Evolutionary conservation across 2,113 vertebrate species (phyloP).

Genomic region (Todiramphus saurophagus): DNA sequence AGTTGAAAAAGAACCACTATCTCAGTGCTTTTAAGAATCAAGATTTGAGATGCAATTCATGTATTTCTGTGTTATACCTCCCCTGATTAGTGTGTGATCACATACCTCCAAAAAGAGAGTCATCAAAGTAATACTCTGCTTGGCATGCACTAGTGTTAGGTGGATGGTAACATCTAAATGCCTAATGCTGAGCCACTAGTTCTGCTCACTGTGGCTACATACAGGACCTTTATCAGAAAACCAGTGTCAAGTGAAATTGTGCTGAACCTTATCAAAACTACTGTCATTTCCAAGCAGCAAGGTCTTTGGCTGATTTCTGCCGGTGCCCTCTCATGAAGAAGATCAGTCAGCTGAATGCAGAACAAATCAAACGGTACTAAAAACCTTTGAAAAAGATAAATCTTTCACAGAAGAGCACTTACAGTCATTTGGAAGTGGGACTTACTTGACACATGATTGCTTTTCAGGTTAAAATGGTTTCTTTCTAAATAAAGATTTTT

Average conservation of each 20-base stretch:
- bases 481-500: neutral
- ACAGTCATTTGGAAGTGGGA: neutral
- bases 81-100: neutral
- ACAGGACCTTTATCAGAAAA: neutral
- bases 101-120: neutral
- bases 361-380: neutral
- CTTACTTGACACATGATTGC: neutral
- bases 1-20: neutral
- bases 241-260: neutral
- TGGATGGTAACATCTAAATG: neutral
- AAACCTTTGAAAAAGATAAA: conserved; percentile 11
- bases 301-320: conserved; percentile 19
- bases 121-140: neutral
- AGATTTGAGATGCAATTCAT: neutral
- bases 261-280: neutral
- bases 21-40: neutral
- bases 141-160: fast-evolving
- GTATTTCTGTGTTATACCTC: neutral
- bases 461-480: neutral
- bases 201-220: neutral
- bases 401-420: neutral
- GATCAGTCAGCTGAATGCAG: neutral
- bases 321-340: neutral
- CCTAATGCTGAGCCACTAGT: neutral
- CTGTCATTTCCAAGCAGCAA: neutral